Evolutionary conservation across 64 coral and sea anemone genomes (phyloP).

Genomic region (Anthopleura sola): DNA sequence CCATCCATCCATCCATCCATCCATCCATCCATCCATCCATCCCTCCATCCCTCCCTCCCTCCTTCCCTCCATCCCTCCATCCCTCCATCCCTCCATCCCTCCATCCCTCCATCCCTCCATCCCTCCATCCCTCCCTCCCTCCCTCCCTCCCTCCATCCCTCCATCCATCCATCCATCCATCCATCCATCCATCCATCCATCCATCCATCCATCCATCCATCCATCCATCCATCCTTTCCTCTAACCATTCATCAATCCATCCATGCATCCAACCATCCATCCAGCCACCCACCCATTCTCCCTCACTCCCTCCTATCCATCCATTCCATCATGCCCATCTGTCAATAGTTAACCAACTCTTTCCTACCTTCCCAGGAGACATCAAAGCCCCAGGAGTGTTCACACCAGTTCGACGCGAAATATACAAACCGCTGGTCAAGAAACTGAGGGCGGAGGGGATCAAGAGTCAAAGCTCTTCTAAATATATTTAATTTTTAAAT

Average conservation of each 20-base stretch:
- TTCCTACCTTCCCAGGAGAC: conserved; percentile 47
- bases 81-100: no score
- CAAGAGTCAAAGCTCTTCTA: conserved; percentile 39
- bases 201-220: background rate
- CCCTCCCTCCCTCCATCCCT: background rate
- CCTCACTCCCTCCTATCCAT: background rate
- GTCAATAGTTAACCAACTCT: background rate
- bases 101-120: no score
- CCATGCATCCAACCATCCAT: background rate
- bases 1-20: no score
- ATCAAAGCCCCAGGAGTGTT: conserved; percentile 66
- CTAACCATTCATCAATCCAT: background rate
- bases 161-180: background rate
- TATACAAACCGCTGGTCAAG: conserved; percentile 84
- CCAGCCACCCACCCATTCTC: background rate
- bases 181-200: background rate
- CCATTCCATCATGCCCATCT: background rate
- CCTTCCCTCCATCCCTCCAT: no score
- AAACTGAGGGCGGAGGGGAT: conserved; percentile 83
- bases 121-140: background rate
- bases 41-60: no score
- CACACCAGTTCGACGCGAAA: conserved; percentile 61
- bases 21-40: background rate
- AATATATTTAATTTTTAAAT: background rate
- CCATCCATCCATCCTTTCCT: background rate